Base-by-base conservation (phyloP, 2,888 invertebrate species). In the Ligdia adustata region DNA sequence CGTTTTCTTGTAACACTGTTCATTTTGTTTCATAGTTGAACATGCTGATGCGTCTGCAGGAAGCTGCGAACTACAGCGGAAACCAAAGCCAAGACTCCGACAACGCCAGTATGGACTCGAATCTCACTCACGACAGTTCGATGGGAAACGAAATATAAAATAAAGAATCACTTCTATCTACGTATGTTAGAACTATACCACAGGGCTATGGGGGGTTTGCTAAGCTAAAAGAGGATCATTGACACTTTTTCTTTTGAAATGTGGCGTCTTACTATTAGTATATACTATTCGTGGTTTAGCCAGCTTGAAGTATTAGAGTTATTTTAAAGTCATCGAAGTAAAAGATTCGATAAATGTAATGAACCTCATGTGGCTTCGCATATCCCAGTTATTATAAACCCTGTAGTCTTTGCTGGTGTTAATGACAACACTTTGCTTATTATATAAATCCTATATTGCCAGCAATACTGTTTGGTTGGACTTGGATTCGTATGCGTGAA, bases 41-140 rank as follows among this genome's bases (percentile, higher is more conserved):
- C 74, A 98, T 98, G 98, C 86, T 98, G 73, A 97, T 98, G 97
- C 93, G 97, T 60, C 92, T 98, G 35, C 98, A 98, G 90, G 98
- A 98, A 89, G 98, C 98, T 14, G 98, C 98, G 33, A 97, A 96
- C 85, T 97, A 96, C 87, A 95, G 96, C 64, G 96, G 96, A 70
- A 95, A 95, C 65, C 97, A 96, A 88, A 96, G 96, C 76, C 97
- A 96, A 72, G 97, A 97, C 86, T 96, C 96, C 0, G 97, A 97
- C 81, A 95, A 96, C 68, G 95, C 96, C 58, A 96, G 96, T 72
- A 90, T 95, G 74, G 95, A 95, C 76, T 95, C 95, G 55, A 94
- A 94, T 86, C 90, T 94, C 71, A 94, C 94, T 3, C 94, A 94
- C 68, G 93, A 93, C 69, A 93, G 93, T 75, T 93, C 93, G 9